phyloP scores from a whole-genome alignment of 2,888 invertebrate genomes.

The Gasteruption jaculator region DNA sequence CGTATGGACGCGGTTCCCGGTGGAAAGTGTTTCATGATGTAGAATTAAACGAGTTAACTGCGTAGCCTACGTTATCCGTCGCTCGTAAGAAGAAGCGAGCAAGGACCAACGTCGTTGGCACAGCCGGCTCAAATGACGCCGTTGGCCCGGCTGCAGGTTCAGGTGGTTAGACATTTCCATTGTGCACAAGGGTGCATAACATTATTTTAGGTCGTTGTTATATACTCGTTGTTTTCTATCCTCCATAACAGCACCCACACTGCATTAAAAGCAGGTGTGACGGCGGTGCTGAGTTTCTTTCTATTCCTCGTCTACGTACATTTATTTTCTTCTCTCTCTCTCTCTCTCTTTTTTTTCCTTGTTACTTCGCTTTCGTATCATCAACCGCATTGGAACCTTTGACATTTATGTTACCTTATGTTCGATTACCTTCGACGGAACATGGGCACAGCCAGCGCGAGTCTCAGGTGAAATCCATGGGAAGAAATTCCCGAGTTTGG shows the following conservation, averaged over 20 bases:
- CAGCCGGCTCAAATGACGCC: constrained; percentile 45
- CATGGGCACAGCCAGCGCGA: no score
- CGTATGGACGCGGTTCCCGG: no score
- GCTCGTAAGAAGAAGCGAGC: constrained; percentile 20
- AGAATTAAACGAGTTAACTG: constrained; percentile 39
- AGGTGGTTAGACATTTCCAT: constrained; percentile 44
- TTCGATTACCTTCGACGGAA: no score
- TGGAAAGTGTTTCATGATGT: no score
- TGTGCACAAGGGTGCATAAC: constrained; percentile 49
- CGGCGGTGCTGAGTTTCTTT: no score
- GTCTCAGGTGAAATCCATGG: no score
- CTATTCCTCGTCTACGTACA: constrained; percentile 18
- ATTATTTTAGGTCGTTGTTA: constrained; percentile 48
- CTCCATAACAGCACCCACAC: constrained; percentile 41
- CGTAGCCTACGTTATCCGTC: constrained; percentile 29
- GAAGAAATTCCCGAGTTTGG: no score
- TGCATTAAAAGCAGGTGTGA: constrained; percentile 45
- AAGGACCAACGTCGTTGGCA: constrained; percentile 21
- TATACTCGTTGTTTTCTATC: constrained; percentile 31
- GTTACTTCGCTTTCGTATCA: no score
- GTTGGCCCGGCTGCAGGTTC: constrained; percentile 45
- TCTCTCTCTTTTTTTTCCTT: not conserved
- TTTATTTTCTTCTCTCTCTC: constrained; percentile 6
- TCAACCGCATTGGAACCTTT: constrained; percentile 7
- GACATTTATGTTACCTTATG: no score